These are phyloP conservation scores for Daubentonia madagascariensis DNA, from an alignment of 2,113 vertebrate genomes.

Conservation along the genomic window DNA sequence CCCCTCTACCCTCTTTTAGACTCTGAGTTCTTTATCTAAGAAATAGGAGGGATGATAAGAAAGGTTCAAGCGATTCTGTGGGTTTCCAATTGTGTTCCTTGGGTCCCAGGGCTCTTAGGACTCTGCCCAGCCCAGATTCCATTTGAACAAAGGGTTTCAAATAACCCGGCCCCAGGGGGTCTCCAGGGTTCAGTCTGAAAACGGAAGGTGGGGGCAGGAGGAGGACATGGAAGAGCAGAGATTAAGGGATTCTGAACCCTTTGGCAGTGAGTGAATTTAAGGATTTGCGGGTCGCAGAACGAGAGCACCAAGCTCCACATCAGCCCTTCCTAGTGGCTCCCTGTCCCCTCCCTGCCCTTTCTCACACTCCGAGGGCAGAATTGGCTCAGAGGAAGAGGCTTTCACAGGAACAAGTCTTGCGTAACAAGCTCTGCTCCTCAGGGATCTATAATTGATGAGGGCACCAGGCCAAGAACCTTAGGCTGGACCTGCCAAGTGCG, in stretches of 20 bases:
- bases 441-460: conserved; percentile 76
- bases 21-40: background rate
- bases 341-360: conserved; percentile 17
- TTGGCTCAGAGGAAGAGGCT: conserved; percentile 30
- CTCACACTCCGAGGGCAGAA: background rate
- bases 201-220: background rate
- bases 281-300: background rate
- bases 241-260: background rate
- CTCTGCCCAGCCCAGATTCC: background rate
- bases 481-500: conserved; percentile 45
- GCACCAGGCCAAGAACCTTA: background rate
- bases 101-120: background rate
- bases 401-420: conserved; percentile 72
- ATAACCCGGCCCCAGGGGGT: background rate
- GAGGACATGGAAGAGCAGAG: background rate
- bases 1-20: background rate
- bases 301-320: background rate
- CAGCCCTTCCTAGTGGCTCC: background rate
- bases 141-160: background rate
- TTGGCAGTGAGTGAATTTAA: background rate
- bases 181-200: background rate
- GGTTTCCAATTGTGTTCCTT: background rate
- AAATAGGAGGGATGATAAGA: background rate
- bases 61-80: background rate
- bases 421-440: conserved; percentile 56